These are phyloP conservation scores for Holcopasites calliopsidis DNA, from an alignment of 1,140 invertebrate genomes.

Conservation along the genomic window DNA sequence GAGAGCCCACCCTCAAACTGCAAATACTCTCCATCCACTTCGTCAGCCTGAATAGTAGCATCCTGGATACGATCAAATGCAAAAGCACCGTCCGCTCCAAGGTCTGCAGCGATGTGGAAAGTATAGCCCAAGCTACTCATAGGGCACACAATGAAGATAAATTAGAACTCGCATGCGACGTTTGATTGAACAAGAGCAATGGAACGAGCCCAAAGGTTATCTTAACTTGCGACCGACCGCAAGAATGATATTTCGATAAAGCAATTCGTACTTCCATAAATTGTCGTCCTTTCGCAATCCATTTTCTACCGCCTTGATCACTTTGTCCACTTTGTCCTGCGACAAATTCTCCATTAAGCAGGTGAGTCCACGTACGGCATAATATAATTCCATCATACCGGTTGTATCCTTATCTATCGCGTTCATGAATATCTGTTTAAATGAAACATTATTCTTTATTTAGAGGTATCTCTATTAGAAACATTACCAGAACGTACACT, in stretches of 20 bases:
- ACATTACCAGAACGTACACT: too few species aligned
- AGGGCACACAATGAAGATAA: slow-evolving; percentile 20
- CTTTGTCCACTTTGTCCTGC: slow-evolving; percentile 80
- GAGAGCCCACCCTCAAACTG: slow-evolving; percentile 95
- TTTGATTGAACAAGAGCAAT: not conserved
- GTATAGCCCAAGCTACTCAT: slow-evolving; percentile 88
- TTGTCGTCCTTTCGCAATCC: slow-evolving; percentile 89
- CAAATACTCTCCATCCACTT: slow-evolving; percentile 92
- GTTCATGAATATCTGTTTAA: slow-evolving; percentile 71
- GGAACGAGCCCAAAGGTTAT: not conserved
- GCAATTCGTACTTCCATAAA: slow-evolving; percentile 81
- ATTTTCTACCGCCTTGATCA: slow-evolving; percentile 84
- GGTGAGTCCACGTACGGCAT: slow-evolving; percentile 73
- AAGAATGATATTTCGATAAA: not conserved
- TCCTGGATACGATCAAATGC: slow-evolving; percentile 92
- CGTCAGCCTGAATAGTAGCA: slow-evolving; percentile 95
- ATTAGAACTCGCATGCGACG: slow-evolving; percentile 11
- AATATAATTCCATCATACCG: slow-evolving; percentile 76
- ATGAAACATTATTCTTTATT: slow-evolving; percentile 30
- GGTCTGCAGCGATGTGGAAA: slow-evolving; percentile 87
- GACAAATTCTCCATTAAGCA: slow-evolving; percentile 73
- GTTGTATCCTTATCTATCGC: slow-evolving; percentile 78
- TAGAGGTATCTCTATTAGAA: not conserved
- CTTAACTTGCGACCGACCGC: not conserved
- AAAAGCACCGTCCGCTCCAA: slow-evolving; percentile 84